A percentile compares a stretch with the other conserved stretches of the same genome.
Conservation (phyloP, 2,113 vertebrate genomes). For the Oceanodroma tethys region DNA sequence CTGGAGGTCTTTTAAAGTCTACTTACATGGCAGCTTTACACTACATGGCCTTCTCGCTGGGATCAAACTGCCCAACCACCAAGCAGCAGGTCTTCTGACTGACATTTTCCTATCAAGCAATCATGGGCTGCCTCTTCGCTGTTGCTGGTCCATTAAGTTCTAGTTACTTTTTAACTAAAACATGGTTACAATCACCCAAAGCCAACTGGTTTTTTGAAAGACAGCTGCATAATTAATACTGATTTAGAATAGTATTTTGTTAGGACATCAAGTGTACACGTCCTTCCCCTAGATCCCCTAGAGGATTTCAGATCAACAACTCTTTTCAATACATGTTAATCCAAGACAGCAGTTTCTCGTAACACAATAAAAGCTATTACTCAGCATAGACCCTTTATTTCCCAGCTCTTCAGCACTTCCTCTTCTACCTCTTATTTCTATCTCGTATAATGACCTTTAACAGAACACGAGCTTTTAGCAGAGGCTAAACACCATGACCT, state of each 20-base stretch:
- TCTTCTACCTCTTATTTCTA: not conserved
- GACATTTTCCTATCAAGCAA: not conserved
- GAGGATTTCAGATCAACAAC: not conserved
- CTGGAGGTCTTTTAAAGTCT: not conserved
- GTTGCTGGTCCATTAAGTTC: not conserved
- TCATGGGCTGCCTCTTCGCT: not conserved
- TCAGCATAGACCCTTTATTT: not conserved
- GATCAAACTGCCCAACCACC: not conserved
- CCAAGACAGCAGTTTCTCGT: accelerated
- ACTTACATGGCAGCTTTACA: not conserved
- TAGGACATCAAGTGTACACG: not conserved
- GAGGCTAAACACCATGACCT: not conserved
- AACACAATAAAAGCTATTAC: not conserved
- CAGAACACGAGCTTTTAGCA: not conserved
- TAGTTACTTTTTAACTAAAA: not conserved
- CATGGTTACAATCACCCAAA: not conserved
- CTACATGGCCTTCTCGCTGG: accelerated
- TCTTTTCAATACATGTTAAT: not conserved
- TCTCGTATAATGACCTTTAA: not conserved
- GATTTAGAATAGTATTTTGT: not conserved
- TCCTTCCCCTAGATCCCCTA: not conserved
- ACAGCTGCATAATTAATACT: not conserved
- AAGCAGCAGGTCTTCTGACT: not conserved
- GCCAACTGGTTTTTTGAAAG: not conserved
- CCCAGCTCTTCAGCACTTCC: not conserved